Evolutionary conservation across 2,113 vertebrate species (phyloP).

Genomic region (Heterotilapia buettikoferi): DNA sequence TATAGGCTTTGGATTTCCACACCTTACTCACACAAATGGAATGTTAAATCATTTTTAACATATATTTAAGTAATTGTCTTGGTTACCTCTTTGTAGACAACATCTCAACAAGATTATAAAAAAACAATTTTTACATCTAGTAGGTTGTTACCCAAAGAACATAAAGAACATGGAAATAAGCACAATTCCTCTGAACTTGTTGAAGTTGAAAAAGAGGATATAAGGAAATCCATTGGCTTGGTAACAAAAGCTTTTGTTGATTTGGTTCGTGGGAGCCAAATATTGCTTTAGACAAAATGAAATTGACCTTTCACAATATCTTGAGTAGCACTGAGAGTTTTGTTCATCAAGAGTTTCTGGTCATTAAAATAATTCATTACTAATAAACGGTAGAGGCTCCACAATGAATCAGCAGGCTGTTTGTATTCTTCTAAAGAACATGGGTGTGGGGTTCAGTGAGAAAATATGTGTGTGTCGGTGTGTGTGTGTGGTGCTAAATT

Average conservation of each 20-base stretch:
- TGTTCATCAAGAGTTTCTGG: slow-evolving; percentile 70
- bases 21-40: not conserved
- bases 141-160: not conserved
- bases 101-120: not conserved
- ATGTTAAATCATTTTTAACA: not conserved
- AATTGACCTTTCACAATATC: slow-evolving; percentile 48
- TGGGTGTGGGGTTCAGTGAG: slow-evolving; percentile 70
- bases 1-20: not conserved
- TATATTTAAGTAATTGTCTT: not conserved
- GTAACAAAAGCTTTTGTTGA: not conserved
- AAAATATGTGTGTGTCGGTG: slow-evolving; percentile 42
- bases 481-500: slow-evolving; percentile 66
- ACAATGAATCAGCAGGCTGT: slow-evolving; percentile 77
- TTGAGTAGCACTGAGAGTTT: slow-evolving; percentile 58
- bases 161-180: not conserved
- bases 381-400: slow-evolving; percentile 67
- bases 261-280: slow-evolving; percentile 47
- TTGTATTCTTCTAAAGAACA: slow-evolving; percentile 54
- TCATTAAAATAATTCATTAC: slow-evolving; percentile 80
- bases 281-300: slow-evolving; percentile 31
- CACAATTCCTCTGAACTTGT: not conserved
- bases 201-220: not conserved
- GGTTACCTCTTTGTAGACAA: not conserved
- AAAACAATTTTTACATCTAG: not conserved
- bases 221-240: not conserved